Percentiles rank a stretch among this genome's conserved stretches.
These are phyloP conservation scores for Hyalella azteca DNA, from an alignment of 2,888 invertebrate species.

Conservation along the genomic window DNA sequence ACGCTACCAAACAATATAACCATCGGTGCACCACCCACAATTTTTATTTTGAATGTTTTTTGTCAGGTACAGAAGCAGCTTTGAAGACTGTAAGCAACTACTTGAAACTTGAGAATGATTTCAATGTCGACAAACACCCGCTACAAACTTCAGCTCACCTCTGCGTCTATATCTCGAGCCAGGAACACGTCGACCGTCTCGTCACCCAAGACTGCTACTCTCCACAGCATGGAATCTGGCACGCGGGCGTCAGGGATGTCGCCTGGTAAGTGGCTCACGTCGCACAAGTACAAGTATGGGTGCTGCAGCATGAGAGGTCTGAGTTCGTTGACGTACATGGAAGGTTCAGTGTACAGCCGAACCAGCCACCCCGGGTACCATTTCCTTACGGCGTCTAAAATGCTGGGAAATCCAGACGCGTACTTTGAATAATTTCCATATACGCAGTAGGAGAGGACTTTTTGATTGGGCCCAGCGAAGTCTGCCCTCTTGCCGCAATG, in stretches of 20 bases:
- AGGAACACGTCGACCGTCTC: constrained; percentile 58
- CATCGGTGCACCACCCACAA: not conserved
- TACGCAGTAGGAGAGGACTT: not conserved
- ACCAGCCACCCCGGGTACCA: constrained; percentile 8
- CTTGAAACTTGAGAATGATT: not conserved
- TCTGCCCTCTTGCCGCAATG: not conserved
- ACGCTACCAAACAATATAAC: not conserved
- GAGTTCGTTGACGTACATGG: not conserved
- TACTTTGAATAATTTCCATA: not conserved
- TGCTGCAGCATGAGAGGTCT: not conserved
- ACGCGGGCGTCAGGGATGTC: not conserved
- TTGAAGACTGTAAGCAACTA: not conserved
- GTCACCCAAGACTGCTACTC: constrained; percentile 56
- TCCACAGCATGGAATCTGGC: constrained; percentile 42
- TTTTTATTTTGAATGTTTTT: not conserved
- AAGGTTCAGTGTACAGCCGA: not conserved
- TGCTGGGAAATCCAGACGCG: not conserved
- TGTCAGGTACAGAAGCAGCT: not conserved
- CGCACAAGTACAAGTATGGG: not conserved
- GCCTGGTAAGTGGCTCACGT: not conserved
- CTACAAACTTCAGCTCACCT: not conserved
- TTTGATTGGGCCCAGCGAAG: not conserved
- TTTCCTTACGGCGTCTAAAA: not conserved
- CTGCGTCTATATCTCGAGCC: constrained; percentile 58
- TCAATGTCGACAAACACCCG: not conserved